Base-by-base conservation (phyloP, 2,797 vertebrate species). In the Champsocephalus esox region DNA sequence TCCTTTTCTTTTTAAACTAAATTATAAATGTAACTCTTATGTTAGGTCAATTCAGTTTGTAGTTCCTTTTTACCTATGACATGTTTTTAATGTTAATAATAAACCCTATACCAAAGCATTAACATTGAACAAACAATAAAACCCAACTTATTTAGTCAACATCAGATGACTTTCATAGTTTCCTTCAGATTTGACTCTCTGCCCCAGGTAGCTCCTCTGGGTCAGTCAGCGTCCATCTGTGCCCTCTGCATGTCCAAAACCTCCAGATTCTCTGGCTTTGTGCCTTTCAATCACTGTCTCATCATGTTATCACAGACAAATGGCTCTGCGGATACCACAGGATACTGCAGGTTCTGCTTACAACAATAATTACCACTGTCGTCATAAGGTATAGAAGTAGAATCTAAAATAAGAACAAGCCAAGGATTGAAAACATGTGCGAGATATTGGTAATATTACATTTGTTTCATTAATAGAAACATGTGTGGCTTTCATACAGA, bases 221-320 rank as follows among this genome's bases (percentile, higher is more conserved):
- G 62, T 75, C 73, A 19, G 24, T 73, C 59, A 28, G 34, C n/a
- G 13, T 46, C 55, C 19, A 58, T 54, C 32, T 66, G 34, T 70
- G 9, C 16, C 24, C 9, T 56, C 44, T 69, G 19, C 4, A 32
- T 58, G 67, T 73, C 62, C 24, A 56, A 76, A 66, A 51, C 52
- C 44, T 57, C 59, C 43, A 46, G 34, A 54, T 56, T 50, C 12
- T 62, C 54, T 38, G 34, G 34, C 34, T 45, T 54, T 17, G 59
- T 66, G 59, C 66, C 67, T 75, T 63, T 73, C 62, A 64, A 68
- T 72, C 60, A 55, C 64, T 74, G 62, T 71, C 66, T 82, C 52
- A 59, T 70, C 66, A 61, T 85, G 73, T 73, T 70, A 74, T 76
- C 66, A 52, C 19, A 56, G 61, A 56, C 77, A 49, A 34, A 3